Base-by-base conservation (phyloP, 37 sponge, comb jelly and placozoan genomes). In the Cliona cf. orientalis region DNA sequence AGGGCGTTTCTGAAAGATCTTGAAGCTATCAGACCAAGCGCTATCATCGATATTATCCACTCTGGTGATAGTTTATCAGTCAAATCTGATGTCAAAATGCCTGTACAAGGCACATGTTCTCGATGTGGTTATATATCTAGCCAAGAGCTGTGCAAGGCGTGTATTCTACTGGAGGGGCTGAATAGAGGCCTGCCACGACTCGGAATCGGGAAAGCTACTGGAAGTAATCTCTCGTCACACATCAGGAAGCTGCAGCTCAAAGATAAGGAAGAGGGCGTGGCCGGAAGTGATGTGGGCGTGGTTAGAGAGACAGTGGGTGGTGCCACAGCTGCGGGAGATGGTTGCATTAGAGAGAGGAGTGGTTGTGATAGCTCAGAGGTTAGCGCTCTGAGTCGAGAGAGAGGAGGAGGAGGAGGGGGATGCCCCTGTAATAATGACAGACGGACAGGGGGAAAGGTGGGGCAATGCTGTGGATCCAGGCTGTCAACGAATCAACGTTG, bases 41-140 rank as follows among this genome's bases (percentile, higher is more conserved):
- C 91, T 21, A 98, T 98, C 40, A 82, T 96, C 31, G 99, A 98
- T 66, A 96, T 98, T 22, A 91, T 98, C 5, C 87, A 89, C 58
- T 98, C 99, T 71, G 96, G 94, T 6, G 97, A 98, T 43, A 85
- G 89, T 69, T 76, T 98, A 69, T 66, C 85, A 37, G 95, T 95
- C 17, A 80, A 79, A 34, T 68, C 42, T 19, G 95, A 95, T 39
- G 93, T 94, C 19, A 96, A 89, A 53, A 87, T 98, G 90, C 99
- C 99, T 19, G 66, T 86, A 25, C 99, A 92, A 40, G 82, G 84
- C 22, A 91, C 62, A 0, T 97, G 97, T 72, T 44, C 66, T 22
- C 81, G 84, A 19, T 98, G 99, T 82, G 94, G 95, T 58, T 98
- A 98, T 84, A 98, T 98, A 23, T 88, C 97, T 7, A 96, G 97